Conservation (phyloP, 2,888 invertebrate genomes). For the Hermodice carunculata region DNA sequence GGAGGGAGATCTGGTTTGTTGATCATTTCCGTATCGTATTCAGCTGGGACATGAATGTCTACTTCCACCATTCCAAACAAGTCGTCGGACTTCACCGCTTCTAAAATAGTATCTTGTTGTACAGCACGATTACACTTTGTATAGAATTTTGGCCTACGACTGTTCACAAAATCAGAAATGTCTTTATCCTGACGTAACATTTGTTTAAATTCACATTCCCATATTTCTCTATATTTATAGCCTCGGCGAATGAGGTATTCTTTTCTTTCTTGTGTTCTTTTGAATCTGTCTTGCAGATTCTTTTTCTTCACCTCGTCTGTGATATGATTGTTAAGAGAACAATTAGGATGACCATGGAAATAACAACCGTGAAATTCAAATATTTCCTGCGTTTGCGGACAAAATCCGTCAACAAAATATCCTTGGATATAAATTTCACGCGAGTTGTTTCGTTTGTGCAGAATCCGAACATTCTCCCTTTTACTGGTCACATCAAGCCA, state of each 20-base stretch:
- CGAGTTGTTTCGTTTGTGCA: neutral
- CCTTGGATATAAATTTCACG: neutral
- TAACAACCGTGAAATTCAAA: neutral
- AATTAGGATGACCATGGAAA: neutral
- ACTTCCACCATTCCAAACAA: neutral
- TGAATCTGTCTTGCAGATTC: neutral
- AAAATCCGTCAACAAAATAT: neutral
- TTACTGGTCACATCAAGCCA: neutral
- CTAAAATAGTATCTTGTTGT: no score
- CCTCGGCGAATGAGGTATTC: no score
- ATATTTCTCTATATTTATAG: no score
- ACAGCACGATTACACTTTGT: no score
- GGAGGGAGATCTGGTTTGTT: neutral
- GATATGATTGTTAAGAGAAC: neutral
- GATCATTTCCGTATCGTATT: neutral
- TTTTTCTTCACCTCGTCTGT: neutral
- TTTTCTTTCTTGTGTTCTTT: no score
- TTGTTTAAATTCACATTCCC: no score
- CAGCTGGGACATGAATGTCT: neutral
- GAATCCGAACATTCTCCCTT: neutral
- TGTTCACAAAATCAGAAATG: no score
- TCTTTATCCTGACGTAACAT: no score
- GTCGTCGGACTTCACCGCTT: no score
- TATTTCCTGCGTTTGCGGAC: no score
- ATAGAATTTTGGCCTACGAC: no score